Percentiles rank a stretch among this genome's conserved stretches.
phyloP scores from a whole-genome alignment of 2,888 invertebrate genomes.

The Eurytoma californica region DNA sequence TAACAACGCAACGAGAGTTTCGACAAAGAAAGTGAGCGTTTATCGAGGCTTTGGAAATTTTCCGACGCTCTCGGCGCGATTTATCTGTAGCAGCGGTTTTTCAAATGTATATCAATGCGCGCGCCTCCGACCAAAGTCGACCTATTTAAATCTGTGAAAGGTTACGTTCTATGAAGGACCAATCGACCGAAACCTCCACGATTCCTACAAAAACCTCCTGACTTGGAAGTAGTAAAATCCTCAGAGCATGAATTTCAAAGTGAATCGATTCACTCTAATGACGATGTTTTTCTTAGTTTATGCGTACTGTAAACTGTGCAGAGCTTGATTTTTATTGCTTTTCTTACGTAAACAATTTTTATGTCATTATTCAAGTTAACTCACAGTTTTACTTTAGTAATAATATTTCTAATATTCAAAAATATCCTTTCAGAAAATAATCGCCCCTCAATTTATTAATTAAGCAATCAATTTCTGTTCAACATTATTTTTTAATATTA shows the following conservation, averaged over 20 bases:
- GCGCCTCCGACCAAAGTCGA: conserved; percentile 8
- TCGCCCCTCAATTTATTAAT: too few relatives aligned
- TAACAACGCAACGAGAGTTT: conserved; percentile 5
- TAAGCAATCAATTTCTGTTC: too few relatives aligned
- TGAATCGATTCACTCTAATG: conserved; percentile 35
- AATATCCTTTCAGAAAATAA: too few relatives aligned
- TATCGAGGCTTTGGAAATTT: not conserved
- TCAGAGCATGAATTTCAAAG: conserved; percentile 48
- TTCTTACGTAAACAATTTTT: conserved; percentile 6
- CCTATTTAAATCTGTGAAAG: conserved; percentile 47
- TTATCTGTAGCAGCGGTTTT: conserved; percentile 15
- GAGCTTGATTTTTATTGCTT: conserved; percentile 12
- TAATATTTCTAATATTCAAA: too few relatives aligned
- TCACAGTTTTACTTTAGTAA: too few relatives aligned
- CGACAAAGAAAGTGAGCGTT: conserved; percentile 18
- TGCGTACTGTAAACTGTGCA: not conserved
- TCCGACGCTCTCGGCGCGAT: not conserved
- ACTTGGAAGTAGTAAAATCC: conserved; percentile 49
- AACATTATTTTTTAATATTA: too few relatives aligned
- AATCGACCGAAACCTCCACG: conserved; percentile 48
- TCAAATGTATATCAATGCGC: not conserved
- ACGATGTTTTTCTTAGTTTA: conserved; percentile 20
- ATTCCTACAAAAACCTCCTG: conserved; percentile 46
- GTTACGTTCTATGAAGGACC: conserved; percentile 44
- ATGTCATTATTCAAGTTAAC: not conserved